Evolutionary conservation across 2,797 vertebrate genomes (phyloP).

Genomic region (Intellagama lesueurii): DNA sequence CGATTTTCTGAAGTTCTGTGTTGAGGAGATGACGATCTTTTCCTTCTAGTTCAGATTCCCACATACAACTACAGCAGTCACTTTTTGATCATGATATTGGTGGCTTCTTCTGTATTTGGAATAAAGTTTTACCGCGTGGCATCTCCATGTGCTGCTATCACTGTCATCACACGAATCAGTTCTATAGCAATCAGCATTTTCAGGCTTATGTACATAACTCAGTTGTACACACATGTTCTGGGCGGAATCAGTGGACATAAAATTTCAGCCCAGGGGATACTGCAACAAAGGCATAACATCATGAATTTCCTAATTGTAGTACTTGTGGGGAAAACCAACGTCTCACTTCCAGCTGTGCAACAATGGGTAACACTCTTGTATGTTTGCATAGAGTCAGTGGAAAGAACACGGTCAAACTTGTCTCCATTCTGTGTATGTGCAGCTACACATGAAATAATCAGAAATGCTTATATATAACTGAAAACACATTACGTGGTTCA

Average conservation of each 20-base stretch:
- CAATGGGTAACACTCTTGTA: conserved; percentile 70
- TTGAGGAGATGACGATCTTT: neutral
- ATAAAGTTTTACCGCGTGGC: conserved; percentile 37
- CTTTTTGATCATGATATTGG: neutral
- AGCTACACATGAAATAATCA: conserved; percentile 57
- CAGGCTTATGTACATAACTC: conserved; percentile 50
- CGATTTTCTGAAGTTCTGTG: neutral
- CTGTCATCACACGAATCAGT: conserved; percentile 67
- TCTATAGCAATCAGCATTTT: conserved; percentile 69
- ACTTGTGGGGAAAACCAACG: conserved; percentile 61
- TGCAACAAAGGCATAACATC: conserved; percentile 62
- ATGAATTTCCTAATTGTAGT: conserved; percentile 61
- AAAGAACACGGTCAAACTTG: conserved; percentile 37
- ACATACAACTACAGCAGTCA: neutral
- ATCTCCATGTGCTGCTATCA: conserved; percentile 53
- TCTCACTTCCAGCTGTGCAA: conserved; percentile 70
- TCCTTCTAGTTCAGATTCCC: neutral
- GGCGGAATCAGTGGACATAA: conserved; percentile 69
- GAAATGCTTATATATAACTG: conserved; percentile 14
- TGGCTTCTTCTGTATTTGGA: neutral
- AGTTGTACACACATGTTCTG: conserved; percentile 66
- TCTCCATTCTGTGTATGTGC: conserved; percentile 55
- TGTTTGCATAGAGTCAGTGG: conserved; percentile 67
- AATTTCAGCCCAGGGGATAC: conserved; percentile 68
- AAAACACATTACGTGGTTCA: conserved; percentile 16